A percentile compares a stretch with the other conserved stretches of the same genome.
phyloP scores from a whole-genome alignment of 2,888 invertebrate species.

The Latheticus oryzae region DNA sequence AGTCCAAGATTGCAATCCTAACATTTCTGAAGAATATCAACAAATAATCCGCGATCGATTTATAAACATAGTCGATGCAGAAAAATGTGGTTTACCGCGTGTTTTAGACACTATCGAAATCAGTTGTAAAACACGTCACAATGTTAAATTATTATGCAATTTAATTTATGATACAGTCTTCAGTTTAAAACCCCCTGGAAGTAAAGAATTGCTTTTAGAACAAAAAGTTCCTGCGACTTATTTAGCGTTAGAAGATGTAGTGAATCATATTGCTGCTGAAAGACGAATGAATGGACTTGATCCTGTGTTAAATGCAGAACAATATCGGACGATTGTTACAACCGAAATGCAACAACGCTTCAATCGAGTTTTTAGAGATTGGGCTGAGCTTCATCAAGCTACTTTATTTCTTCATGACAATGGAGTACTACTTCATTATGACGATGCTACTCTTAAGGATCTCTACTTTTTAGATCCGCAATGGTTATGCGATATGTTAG shows the following conservation, averaged over 20 bases:
- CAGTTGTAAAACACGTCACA: conserved; percentile 87
- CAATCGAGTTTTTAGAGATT: conserved; percentile 84
- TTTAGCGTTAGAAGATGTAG: conserved; percentile 92
- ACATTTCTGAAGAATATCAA: conserved; percentile 84
- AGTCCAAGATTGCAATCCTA: conserved; percentile 72
- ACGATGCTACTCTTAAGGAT: conserved; percentile 93
- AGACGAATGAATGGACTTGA: conserved; percentile 76
- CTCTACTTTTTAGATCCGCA: conserved; percentile 97
- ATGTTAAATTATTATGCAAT: conserved; percentile 89
- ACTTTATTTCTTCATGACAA: conserved; percentile 98
- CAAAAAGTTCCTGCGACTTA: conserved; percentile 97
- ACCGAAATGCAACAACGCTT: conserved; percentile 77
- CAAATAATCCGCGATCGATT: conserved; percentile 88
- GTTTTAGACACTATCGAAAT: conserved; percentile 95
- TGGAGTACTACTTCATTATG: conserved; percentile 93
- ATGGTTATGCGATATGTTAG: conserved; percentile 98
- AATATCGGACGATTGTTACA: conserved; percentile 74
- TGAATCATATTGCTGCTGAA: conserved; percentile 84
- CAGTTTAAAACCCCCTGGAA: conserved; percentile 89
- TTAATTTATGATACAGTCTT: conserved; percentile 94
- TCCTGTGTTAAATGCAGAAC: conserved; percentile 86
- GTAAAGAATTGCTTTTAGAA: conserved; percentile 89
- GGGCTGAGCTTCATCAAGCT: conserved; percentile 92
- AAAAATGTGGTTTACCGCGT: conserved; percentile 93
- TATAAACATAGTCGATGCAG: conserved; percentile 94